Evolutionary conservation across 2,888 invertebrate species (phyloP).

Genomic region (Stenchaetothrips biformis): DNA sequence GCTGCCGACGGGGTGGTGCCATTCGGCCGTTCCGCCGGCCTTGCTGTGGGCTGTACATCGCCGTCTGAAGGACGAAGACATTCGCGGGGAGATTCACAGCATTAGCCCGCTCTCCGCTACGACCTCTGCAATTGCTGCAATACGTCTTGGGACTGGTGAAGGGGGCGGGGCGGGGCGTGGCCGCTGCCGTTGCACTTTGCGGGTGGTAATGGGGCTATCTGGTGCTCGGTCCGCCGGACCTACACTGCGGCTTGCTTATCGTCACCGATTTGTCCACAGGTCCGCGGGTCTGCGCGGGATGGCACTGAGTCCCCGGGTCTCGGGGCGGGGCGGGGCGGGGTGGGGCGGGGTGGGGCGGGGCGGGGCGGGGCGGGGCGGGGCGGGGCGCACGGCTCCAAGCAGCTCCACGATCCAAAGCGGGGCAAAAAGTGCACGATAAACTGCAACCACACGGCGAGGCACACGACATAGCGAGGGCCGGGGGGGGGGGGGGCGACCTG

Average conservation of each 20-base stretch:
- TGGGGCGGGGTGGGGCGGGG: not conserved
- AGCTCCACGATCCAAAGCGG: not conserved
- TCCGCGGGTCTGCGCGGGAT: too few species aligned
- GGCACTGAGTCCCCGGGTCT: too few species aligned
- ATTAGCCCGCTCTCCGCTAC: not conserved
- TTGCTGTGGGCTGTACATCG: too few species aligned
- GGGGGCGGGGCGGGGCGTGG: not conserved
- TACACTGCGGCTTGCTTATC: conserved; percentile 4
- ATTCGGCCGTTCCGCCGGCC: too few species aligned
- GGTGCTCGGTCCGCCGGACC: not conserved
- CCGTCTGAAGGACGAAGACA: not conserved
- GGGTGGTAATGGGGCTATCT: conserved; percentile 12
- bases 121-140: conserved; percentile 20
- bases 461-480: too few species aligned
- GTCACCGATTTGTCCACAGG: not conserved
- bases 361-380: not conserved
- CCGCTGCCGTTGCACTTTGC: conserved; percentile 18
- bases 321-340: not conserved
- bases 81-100: conserved; percentile 16
- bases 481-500: too few species aligned
- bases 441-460: too few species aligned
- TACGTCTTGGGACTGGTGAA: not conserved
- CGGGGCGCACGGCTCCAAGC: not conserved
- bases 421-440: too few species aligned
- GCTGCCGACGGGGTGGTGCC: too few species aligned